Evolutionary conservation across 2,888 invertebrate species (phyloP).

Genomic region (Lasioglossum malachurum): DNA sequence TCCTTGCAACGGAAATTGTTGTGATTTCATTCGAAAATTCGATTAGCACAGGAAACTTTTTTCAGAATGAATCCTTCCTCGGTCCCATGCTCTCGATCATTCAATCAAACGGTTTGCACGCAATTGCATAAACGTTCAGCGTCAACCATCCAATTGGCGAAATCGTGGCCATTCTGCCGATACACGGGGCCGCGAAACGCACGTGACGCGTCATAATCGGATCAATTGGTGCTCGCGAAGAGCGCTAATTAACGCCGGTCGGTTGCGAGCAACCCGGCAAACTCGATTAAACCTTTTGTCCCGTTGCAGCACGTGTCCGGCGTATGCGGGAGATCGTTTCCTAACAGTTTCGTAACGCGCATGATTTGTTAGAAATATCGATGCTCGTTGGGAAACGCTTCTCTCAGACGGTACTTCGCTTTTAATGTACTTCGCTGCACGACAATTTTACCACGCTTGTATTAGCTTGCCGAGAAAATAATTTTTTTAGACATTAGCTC

Average conservation of each 20-base stretch:
- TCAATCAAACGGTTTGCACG: neutral
- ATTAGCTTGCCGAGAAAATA: too few species aligned
- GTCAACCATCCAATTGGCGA: slow-evolving; percentile 35
- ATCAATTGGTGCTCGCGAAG: slow-evolving; percentile 35
- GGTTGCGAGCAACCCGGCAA: neutral
- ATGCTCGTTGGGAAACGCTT: neutral
- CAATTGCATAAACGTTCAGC: slow-evolving; percentile 25
- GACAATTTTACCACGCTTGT: too few species aligned
- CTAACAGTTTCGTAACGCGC: neutral
- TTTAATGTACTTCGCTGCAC: neutral
- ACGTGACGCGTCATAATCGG: slow-evolving; percentile 39
- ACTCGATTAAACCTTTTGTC: neutral
- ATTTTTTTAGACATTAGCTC: too few species aligned
- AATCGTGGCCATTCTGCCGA: slow-evolving; percentile 32
- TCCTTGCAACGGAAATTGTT: neutral
- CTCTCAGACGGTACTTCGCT: too few species aligned
- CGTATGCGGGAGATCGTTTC: neutral
- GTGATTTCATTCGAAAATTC: neutral
- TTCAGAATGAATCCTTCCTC: neutral
- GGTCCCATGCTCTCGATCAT: neutral
- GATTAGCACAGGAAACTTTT: neutral
- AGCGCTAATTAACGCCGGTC: slow-evolving; percentile 41
- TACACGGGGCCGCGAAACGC: neutral
- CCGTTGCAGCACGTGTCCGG: neutral
- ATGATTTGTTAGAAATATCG: neutral